These are phyloP conservation scores for Arbacia lixula DNA, from an alignment of 53 echinoderm and acorn worm genomes.

Conservation along the genomic window DNA sequence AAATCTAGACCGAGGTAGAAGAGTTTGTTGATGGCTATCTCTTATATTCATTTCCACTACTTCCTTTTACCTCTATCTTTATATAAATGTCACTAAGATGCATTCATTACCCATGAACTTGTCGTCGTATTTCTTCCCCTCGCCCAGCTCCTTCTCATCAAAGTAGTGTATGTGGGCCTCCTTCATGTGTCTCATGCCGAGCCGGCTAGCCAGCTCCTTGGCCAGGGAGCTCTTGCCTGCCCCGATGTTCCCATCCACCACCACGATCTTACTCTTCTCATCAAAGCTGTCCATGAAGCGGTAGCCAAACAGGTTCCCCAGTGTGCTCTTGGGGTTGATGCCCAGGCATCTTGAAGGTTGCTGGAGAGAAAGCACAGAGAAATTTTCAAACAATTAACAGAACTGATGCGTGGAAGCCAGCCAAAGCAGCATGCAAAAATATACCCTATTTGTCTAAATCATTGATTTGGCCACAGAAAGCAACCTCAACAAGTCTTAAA, in stretches of 20 bases:
- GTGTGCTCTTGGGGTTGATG: not conserved
- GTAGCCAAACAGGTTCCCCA: slow-evolving; percentile 63
- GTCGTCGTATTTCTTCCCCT: slow-evolving; percentile 78
- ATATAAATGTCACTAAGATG: no score
- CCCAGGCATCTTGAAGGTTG: slow-evolving; percentile 33
- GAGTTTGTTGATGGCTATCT: no score
- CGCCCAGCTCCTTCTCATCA: slow-evolving; percentile 72
- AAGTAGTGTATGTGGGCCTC: slow-evolving; percentile 84
- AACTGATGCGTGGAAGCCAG: not conserved
- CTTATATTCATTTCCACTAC: no score
- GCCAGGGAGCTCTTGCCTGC: slow-evolving; percentile 80
- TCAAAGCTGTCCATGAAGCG: slow-evolving; percentile 86
- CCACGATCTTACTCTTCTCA: slow-evolving; percentile 89
- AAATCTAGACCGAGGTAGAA: no score
- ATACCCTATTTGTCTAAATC: no score
- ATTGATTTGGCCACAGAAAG: no score
- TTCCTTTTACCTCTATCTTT: no score
- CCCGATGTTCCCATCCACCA: slow-evolving; percentile 92
- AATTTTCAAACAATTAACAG: not conserved
- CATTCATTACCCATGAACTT: slow-evolving; percentile 83
- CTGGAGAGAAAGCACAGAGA: no score
- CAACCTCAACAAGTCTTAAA: no score
- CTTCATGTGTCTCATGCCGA: slow-evolving; percentile 87
- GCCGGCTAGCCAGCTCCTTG: slow-evolving; percentile 75
- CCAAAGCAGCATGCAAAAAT: not conserved